These are phyloP conservation scores for Nettapus auritus DNA, from an alignment of 2,113 vertebrate genomes.

Conservation along the genomic window DNA sequence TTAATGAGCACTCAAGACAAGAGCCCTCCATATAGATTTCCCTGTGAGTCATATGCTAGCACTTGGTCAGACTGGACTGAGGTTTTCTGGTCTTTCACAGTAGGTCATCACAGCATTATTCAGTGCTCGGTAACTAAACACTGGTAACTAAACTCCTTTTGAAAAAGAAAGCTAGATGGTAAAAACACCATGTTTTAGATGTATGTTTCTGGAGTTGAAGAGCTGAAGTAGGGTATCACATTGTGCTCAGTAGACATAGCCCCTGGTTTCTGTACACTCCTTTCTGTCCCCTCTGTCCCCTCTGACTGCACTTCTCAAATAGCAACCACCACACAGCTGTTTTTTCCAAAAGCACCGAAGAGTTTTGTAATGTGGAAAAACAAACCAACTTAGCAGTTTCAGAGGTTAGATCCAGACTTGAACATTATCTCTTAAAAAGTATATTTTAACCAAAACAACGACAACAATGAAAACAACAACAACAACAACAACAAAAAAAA, in stretches of 20 bases:
- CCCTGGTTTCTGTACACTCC: rapidly evolving
- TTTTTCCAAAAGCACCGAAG: not conserved
- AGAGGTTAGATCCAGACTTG: not conserved
- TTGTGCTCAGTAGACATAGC: not conserved
- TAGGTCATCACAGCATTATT: not conserved
- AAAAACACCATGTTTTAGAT: not conserved
- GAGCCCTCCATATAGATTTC: not conserved
- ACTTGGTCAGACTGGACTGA: not conserved
- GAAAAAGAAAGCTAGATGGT: not conserved
- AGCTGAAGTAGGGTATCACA: rapidly evolving
- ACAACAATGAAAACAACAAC: too few species aligned
- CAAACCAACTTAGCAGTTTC: not conserved
- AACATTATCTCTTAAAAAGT: rapidly evolving
- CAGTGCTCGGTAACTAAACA: not conserved
- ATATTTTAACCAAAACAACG: not conserved
- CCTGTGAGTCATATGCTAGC: not conserved
- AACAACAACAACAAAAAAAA: too few species aligned
- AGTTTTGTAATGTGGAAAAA: not conserved
- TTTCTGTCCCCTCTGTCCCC: not conserved
- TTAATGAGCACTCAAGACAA: not conserved
- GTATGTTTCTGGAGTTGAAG: not conserved
- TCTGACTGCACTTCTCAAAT: rapidly evolving
- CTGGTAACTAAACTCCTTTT: not conserved
- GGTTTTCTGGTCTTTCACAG: not conserved
- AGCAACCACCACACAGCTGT: too few species aligned